Percentiles rank a stretch among this genome's conserved stretches.
Evolutionary conservation across 2,888 invertebrate species (phyloP).

Genomic region (Acleris sparsana): DNA sequence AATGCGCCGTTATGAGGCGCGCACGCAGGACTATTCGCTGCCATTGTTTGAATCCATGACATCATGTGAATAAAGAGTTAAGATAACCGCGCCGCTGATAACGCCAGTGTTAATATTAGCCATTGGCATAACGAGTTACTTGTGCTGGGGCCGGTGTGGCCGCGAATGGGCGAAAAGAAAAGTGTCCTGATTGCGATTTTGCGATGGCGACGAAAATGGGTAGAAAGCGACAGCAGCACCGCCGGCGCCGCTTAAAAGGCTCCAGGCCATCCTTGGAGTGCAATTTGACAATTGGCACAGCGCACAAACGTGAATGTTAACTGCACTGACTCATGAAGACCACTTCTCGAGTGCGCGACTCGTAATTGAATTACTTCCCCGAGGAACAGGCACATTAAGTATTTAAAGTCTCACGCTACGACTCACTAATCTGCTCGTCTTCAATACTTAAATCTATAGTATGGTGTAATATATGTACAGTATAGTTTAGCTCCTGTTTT

Average conservation of each 20-base stretch:
- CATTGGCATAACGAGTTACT: neutral
- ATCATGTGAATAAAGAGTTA: slow-evolving; percentile 29
- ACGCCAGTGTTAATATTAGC: slow-evolving; percentile 6
- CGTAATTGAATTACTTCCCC: no score
- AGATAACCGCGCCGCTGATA: slow-evolving; percentile 22
- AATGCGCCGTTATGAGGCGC: slow-evolving; percentile 35
- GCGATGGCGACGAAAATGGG: neutral
- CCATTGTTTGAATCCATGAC: slow-evolving; percentile 33
- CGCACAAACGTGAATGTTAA: neutral
- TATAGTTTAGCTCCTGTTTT: no score
- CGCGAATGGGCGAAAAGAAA: slow-evolving; percentile 1
- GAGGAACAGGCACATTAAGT: no score
- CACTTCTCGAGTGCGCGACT: no score
- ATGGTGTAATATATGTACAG: no score
- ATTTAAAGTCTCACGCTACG: no score
- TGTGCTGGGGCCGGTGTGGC: neutral
- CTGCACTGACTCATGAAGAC: neutral
- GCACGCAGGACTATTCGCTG: slow-evolving; percentile 30
- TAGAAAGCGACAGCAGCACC: slow-evolving; percentile 6
- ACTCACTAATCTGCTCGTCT: no score
- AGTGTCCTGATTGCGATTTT: slow-evolving; percentile 2
- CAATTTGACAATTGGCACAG: slow-evolving; percentile 4
- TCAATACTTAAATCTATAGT: no score
- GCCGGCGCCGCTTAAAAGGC: neutral
- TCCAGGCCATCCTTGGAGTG: slow-evolving; percentile 1